Conservation (phyloP, 2,888 invertebrate genomes). For the Lepetodrilus schrolli region DNA sequence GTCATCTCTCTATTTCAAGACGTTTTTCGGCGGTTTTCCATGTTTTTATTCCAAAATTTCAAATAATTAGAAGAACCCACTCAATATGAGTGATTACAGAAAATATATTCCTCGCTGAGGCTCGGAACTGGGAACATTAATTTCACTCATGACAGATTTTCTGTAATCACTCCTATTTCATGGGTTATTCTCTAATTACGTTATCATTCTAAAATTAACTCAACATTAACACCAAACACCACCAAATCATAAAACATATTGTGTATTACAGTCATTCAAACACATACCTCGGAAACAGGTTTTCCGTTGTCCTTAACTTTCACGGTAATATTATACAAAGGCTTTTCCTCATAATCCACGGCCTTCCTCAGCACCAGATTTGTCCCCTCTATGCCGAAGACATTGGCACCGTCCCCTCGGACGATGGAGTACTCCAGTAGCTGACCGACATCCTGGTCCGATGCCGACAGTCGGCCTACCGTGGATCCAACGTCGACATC, state of each 20-base stretch:
- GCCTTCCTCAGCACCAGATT: constrained; percentile 25
- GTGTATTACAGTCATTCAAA: too few relatives aligned
- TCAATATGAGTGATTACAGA: too few relatives aligned
- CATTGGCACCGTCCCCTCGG: constrained; percentile 17
- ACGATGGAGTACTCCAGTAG: constrained; percentile 37
- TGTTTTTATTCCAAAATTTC: too few relatives aligned
- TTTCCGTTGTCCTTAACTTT: constrained; percentile 24
- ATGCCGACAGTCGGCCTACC: constrained; percentile 36
- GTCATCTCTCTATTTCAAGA: too few relatives aligned
- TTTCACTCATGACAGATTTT: background rate
- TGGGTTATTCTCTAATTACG: background rate
- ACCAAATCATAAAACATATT: too few relatives aligned
- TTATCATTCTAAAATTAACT: background rate
- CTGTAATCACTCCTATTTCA: background rate
- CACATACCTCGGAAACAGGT: background rate
- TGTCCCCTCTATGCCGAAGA: constrained; percentile 30
- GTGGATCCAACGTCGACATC: constrained; percentile 27
- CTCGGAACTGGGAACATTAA: too few relatives aligned
- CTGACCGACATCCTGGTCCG: constrained; percentile 49
- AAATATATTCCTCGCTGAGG: background rate
- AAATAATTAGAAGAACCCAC: too few relatives aligned
- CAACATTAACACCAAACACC: too few relatives aligned
- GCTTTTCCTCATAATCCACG: constrained; percentile 41
- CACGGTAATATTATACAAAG: constrained; percentile 32
- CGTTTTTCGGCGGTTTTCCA: too few relatives aligned